phyloP scores from a whole-genome alignment of 1,140 invertebrate species.

The Whitmania pigra region DNA sequence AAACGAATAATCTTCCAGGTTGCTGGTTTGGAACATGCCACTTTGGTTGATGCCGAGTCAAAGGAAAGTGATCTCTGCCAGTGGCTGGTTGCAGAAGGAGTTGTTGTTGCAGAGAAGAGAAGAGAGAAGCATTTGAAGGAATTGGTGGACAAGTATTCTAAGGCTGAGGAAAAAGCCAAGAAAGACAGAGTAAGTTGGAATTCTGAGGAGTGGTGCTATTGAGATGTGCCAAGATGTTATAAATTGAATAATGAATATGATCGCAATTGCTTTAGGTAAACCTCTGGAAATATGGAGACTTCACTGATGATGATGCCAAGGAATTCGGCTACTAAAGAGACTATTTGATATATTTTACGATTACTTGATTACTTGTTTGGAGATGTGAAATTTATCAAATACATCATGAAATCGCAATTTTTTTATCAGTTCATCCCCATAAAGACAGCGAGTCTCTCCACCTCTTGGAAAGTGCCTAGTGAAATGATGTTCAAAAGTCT shows the following conservation, averaged over 20 bases:
- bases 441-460: no score
- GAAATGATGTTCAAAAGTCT: no score
- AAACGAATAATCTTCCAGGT: conserved; percentile 20
- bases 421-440: no score
- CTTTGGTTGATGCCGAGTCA: conserved; percentile 56
- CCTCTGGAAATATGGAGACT: conserved; percentile 91
- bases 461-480: no score
- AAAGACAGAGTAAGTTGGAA: conserved; percentile 49
- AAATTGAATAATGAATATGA: not conserved
- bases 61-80: conserved; percentile 62
- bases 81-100: conserved; percentile 69
- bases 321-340: conserved; percentile 55
- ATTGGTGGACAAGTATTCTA: conserved; percentile 66
- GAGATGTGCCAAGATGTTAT: no score
- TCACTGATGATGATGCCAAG: conserved; percentile 83
- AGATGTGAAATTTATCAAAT: not conserved
- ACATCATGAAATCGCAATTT: no score
- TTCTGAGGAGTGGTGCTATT: not conserved
- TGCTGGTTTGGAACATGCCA: conserved; percentile 51
- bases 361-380: not conserved
- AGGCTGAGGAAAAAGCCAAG: conserved; percentile 71
- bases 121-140: conserved; percentile 67
- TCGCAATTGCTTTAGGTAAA: conserved; percentile 49
- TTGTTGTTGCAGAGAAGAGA: conserved; percentile 54
- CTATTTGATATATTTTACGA: not conserved